phyloP scores from a whole-genome alignment of 2,113 vertebrate species.

The Mionectes macconnelli region DNA sequence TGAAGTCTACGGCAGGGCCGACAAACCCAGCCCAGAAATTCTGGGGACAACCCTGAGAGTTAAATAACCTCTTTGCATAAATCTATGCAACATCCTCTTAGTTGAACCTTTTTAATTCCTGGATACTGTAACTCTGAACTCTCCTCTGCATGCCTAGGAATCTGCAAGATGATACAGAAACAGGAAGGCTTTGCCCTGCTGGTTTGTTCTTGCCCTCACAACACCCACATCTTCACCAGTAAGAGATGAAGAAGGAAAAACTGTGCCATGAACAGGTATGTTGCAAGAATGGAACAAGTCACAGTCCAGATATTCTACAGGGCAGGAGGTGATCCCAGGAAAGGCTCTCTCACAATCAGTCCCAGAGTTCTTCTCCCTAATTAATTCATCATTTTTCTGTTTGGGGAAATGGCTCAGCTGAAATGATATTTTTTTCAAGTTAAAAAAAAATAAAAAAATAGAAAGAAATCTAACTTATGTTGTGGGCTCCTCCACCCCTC shows the following conservation, averaged over 20 bases:
- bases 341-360: not conserved
- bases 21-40: not conserved
- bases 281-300: not conserved
- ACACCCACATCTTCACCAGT: not conserved
- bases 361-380: not conserved
- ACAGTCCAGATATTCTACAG: not conserved
- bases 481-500: not conserved
- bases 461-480: not conserved
- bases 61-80: not conserved
- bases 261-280: rapidly evolving
- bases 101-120: not conserved
- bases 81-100: not conserved
- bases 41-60: not conserved
- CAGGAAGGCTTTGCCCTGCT: not conserved
- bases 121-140: not conserved
- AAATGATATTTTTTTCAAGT: not conserved
- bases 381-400: not conserved
- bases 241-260: not conserved
- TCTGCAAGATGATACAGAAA: not conserved
- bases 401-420: not conserved
- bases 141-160: not conserved
- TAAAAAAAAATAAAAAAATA: not conserved
- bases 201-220: not conserved
- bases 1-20: not conserved
- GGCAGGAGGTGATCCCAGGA: not conserved